Base-by-base conservation (phyloP, 2,797 vertebrate species). In the Dipus sagitta region DNA sequence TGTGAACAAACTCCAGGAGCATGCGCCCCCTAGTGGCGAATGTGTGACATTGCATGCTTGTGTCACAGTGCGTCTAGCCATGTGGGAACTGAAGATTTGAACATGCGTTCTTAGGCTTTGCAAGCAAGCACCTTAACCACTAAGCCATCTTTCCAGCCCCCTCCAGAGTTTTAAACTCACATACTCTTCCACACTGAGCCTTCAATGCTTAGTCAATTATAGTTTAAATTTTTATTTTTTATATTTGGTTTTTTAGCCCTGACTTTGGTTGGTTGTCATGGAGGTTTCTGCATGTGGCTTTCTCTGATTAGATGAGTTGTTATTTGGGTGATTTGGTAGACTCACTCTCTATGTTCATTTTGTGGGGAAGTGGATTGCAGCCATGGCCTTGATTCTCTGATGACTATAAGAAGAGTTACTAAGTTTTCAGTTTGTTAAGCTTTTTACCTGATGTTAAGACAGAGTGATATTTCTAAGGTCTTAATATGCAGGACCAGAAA, bases 401-500 rank as follows among this genome's bases (percentile, higher is more conserved):
- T 81, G 65, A 10, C 79, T 93, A 67, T 62, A 77, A 85, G 54
- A 83, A 86, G 28, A 93, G 12, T 77, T 77, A 38, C 86, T 93
- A 60, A 32, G 42, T 90, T 95, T 95, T 94, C 38, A 32, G 62
- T 86, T 90, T 88, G 17, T 88, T 85, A 24, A 83, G 14, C 58
- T 93, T 95, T 95, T 77, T 85, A 34, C 6, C 86, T 88, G 32
- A 65, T 75, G 7, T 86, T 85, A 95, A 60, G 34, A 77, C 24
- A 32, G 18, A 95, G 24, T 90, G 32, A n/a, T 24, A 80, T 34
- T 34, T 93, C 34, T 84, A 91, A 90, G 21, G 23, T 88, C 68
- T 80, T 84, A n/a, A 38, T 21, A 47, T 64, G 24, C 24, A 83
- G 58, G 34, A 74, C 58, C 60, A 60, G 65, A 91, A 92, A 88